These are phyloP conservation scores for Cynocephalus volans DNA, from an alignment of 2,113 vertebrate genomes.

Conservation along the genomic window DNA sequence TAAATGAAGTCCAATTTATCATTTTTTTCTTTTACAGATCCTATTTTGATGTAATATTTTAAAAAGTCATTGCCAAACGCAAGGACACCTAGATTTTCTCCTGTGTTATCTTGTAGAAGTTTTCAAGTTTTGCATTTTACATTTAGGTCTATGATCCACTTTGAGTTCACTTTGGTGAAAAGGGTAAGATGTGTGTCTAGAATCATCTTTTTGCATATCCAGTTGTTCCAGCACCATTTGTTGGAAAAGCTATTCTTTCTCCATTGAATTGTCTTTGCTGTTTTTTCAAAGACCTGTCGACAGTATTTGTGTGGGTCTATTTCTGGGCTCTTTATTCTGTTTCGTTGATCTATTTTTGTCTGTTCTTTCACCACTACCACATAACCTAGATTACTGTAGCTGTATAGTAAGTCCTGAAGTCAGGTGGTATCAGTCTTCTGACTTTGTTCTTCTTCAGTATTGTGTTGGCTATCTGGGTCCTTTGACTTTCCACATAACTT, in stretches of 20 bases:
- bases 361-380: too few relatives aligned
- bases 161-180: neutral
- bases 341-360: too few relatives aligned
- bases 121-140: neutral
- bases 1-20: neutral
- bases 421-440: too few relatives aligned
- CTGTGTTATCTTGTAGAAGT: neutral
- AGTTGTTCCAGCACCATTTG: neutral
- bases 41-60: neutral
- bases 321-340: too few relatives aligned
- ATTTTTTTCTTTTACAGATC: neutral
- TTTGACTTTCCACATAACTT: too few relatives aligned
- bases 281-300: neutral
- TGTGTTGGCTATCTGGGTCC: too few relatives aligned
- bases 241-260: neutral
- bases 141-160: neutral
- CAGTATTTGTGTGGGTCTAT: too few relatives aligned
- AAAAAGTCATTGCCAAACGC: neutral
- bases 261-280: neutral
- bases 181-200: neutral
- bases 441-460: too few relatives aligned
- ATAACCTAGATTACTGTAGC: too few relatives aligned
- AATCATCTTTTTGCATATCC: neutral
- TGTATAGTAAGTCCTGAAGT: too few relatives aligned
- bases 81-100: neutral